Evolutionary conservation across 2,797 vertebrate species (phyloP).

Genomic region (Sebastes matsubarae): DNA sequence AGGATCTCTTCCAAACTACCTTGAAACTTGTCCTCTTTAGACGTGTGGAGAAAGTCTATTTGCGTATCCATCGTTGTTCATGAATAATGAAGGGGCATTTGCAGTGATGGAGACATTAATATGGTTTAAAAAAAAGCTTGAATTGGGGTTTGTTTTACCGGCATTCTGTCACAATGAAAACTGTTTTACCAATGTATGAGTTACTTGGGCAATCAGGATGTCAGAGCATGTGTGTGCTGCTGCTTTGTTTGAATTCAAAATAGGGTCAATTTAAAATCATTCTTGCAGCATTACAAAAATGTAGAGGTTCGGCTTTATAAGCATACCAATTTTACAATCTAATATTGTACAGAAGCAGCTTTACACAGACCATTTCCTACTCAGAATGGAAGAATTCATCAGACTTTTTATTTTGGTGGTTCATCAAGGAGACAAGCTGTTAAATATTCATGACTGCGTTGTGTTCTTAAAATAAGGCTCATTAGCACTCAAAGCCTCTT

Average conservation of each 20-base stretch:
- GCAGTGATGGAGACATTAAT: not conserved
- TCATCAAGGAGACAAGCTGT: slow-evolving; percentile 74
- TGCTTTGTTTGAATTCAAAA: not conserved
- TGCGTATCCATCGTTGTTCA: not conserved
- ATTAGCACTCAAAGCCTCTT: slow-evolving; percentile 81
- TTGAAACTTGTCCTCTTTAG: slow-evolving; percentile 31
- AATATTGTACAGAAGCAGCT: not conserved
- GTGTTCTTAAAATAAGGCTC: slow-evolving; percentile 85
- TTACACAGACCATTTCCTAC: slow-evolving; percentile 40
- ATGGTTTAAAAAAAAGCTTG: not conserved
- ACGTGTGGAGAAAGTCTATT: slow-evolving; percentile 5
- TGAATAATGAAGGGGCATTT: not conserved
- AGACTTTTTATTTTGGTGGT: slow-evolving; percentile 67
- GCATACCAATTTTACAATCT: not conserved
- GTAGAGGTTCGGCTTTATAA: not conserved
- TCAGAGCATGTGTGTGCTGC: not conserved
- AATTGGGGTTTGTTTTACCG: not conserved
- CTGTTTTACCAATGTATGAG: not conserved
- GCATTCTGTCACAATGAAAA: not conserved
- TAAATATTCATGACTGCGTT: slow-evolving; percentile 82
- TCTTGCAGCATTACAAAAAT: not conserved
- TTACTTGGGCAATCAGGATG: not conserved
- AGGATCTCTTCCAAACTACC: slow-evolving; percentile 20
- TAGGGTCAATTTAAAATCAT: not conserved
- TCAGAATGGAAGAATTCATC: slow-evolving; percentile 63